Conservation (phyloP, 2,113 vertebrate genomes). For the Argyrosomus japonicus region DNA sequence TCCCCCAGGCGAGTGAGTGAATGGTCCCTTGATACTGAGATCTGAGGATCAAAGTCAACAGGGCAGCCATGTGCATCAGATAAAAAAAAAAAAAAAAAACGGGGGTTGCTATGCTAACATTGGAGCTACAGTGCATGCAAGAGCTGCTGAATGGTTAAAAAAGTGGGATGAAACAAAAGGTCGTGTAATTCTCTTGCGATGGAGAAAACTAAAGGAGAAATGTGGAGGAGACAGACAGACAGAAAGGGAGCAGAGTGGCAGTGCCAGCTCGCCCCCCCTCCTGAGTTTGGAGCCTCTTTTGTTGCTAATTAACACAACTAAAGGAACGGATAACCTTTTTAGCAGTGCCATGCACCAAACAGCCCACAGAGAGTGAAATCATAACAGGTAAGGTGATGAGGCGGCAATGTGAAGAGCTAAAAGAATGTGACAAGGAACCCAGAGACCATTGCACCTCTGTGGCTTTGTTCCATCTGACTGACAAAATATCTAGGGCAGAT, state of each 20-base stretch:
- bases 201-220: constrained; percentile 37
- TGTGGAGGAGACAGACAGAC: constrained; percentile 32
- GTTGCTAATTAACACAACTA: constrained; percentile 78
- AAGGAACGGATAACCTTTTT: constrained; percentile 62
- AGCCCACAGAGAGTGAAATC: constrained; percentile 29
- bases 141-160: constrained; percentile 37
- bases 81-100: constrained; percentile 25
- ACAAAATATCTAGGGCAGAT: not conserved
- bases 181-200: constrained; percentile 24
- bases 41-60: constrained; percentile 79
- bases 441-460: not conserved
- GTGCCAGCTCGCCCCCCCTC: constrained; percentile 28
- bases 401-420: not conserved
- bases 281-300: constrained; percentile 48
- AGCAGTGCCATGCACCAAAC: constrained; percentile 23
- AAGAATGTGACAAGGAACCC: constrained; percentile 10
- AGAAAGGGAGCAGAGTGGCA: constrained; percentile 21
- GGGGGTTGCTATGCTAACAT: constrained; percentile 47
- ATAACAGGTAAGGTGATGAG: constrained; percentile 28
- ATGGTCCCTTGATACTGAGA: constrained; percentile 75
- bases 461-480: accelerated
- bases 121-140: constrained; percentile 24
- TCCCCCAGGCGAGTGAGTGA: constrained; percentile 66
- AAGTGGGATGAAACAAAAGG: constrained; percentile 38
- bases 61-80: constrained; percentile 68